Base-by-base conservation (phyloP, 2,888 invertebrate species). In the Orchestes rusci region DNA sequence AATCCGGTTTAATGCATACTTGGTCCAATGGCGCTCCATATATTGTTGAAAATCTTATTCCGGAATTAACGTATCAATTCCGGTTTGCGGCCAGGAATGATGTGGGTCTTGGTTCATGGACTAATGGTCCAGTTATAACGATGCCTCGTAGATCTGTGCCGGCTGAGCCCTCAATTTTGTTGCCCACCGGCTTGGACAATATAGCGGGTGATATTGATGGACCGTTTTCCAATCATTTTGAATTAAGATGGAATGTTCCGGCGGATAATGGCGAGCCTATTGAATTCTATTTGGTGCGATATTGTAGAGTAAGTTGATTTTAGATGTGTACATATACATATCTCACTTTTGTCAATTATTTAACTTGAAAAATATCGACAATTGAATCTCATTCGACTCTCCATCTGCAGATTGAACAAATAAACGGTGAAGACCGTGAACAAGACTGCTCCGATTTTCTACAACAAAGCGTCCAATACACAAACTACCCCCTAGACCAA, bases 211-310 rank as follows among this genome's bases (percentile, higher is more conserved):
- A 67, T 43, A 71, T 73, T 16, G 70, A 71, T 32, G 82, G 82
- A 29, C 74, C 74, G 30, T 89, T 80, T 65, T 82, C 82, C 17
- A 83, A 87, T 68, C 82, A 81, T 62, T 90, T 80, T 63, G 86
- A 89, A 61, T 67, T 92, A 15, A 75, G 81, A 61, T 93, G 92
- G 92, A 80, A 79, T 58, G 79, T 84, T 38, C 91, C 92, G 0
- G 80, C 83, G 38, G 86, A 92, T 63, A 93, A 93, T 68, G 93
- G 93, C 5, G 89, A 89, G 68, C 84, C 83, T 17, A 91, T 93
- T 60, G 84, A 87, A 62, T 74, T 74, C 66, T 93, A 91, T 68
- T 76, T 82, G 65, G 76, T 93, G 53, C 79, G 75, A 64, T 87
- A 82, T 67, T 90, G 89, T 66, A 79, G 82, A 63, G 87, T 89